Evolutionary conservation across 1,140 invertebrate species (phyloP).

Genomic region (Radopholus similis): DNA sequence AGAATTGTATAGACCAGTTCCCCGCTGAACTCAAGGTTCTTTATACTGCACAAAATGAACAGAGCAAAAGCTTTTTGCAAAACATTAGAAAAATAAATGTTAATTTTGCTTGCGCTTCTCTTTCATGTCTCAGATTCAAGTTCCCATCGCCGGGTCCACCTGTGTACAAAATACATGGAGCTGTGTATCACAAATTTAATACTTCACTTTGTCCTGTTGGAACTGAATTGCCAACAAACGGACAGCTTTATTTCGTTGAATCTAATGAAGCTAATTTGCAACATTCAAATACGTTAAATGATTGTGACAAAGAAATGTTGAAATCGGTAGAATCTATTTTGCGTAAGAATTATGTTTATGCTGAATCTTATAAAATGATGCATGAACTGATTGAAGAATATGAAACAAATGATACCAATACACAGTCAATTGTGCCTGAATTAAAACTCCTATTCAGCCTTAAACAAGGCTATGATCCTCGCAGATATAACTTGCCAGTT

Average conservation of each 20-base stretch:
- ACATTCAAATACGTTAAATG: not conserved
- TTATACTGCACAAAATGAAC: not conserved
- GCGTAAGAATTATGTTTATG: not conserved
- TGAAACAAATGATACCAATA: not conserved
- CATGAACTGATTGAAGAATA: not conserved
- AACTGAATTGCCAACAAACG: not conserved
- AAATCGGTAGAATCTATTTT: not conserved
- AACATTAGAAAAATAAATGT: not conserved
- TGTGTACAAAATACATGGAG: not conserved
- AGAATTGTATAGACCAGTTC: not conserved
- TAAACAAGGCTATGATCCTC: not conserved
- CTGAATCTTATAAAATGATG: not conserved
- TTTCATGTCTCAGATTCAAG: not conserved
- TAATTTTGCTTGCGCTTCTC: not conserved
- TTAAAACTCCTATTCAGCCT: not conserved
- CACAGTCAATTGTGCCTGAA: not conserved
- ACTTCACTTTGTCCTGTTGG: not conserved
- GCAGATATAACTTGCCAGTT: not conserved
- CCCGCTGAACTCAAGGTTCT: not conserved
- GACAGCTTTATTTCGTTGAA: not conserved
- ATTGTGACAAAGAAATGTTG: not conserved
- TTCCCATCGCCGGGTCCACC: not conserved
- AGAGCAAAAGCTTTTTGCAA: not conserved
- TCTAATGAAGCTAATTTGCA: not conserved
- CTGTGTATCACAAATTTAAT: not conserved